These are phyloP conservation scores for Polylopha cassiicola DNA, from an alignment of 2,888 invertebrate genomes.

Conservation along the genomic window DNA sequence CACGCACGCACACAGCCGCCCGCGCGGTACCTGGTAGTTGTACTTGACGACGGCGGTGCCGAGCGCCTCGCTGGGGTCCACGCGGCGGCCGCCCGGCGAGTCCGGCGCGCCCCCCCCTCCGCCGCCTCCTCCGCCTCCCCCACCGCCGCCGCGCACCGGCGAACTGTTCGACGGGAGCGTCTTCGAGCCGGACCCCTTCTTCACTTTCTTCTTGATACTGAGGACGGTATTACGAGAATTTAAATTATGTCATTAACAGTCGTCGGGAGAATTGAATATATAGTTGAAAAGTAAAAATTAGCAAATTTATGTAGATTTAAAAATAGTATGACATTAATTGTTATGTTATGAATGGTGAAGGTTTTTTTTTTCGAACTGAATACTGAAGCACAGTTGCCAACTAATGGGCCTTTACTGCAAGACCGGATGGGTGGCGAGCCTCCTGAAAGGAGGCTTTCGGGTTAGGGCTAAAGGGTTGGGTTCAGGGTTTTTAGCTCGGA, in stretches of 20 bases:
- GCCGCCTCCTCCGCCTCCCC: conserved; percentile 28
- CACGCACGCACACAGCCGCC: too few species aligned
- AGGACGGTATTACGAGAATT: conserved; percentile 23
- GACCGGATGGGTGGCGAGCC: too few species aligned
- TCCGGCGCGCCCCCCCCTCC: conserved; percentile 84
- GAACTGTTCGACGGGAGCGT: conserved; percentile 91
- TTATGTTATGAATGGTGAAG: background rate
- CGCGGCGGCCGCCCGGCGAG: conserved; percentile 84
- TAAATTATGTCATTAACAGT: background rate
- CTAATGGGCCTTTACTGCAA: too few species aligned
- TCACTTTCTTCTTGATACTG: conserved; percentile 92
- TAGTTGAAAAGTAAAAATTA: too few species aligned
- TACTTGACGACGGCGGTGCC: conserved; percentile 96
- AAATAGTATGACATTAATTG: too few species aligned
- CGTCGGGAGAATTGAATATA: background rate
- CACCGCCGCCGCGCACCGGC: conserved; percentile 82
- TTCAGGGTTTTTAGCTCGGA: too few species aligned
- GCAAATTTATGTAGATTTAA: too few species aligned
- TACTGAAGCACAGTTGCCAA: background rate
- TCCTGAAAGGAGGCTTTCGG: too few species aligned
- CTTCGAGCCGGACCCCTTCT: conserved; percentile 89
- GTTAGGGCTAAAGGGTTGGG: too few species aligned
- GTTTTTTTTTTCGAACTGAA: too few species aligned
- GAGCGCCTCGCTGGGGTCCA: conserved; percentile 91
- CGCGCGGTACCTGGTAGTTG: conserved; percentile 91